phyloP scores from a whole-genome alignment of 2,888 invertebrate species.

The Clanis bilineata region DNA sequence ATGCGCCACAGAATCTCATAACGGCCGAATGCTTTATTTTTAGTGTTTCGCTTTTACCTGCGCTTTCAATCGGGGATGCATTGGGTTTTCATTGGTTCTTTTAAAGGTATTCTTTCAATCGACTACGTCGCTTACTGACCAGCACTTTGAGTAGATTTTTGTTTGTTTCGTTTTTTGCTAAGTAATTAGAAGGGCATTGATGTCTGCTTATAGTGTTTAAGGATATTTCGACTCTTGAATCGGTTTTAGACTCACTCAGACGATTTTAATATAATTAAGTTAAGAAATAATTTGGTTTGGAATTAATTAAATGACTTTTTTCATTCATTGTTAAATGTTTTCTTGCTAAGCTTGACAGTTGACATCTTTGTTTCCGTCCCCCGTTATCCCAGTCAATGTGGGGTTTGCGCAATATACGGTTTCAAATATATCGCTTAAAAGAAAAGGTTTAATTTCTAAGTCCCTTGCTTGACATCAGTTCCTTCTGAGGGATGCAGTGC shows the following conservation, averaged over 20 bases:
- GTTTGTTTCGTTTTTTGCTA: not conserved
- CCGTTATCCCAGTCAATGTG: too few relatives aligned
- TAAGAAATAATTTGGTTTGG: too few relatives aligned
- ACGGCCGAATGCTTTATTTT: constrained; percentile 39
- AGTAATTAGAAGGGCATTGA: not conserved
- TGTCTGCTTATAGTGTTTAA: not conserved
- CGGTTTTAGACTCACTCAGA: too few relatives aligned
- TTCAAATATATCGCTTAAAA: too few relatives aligned
- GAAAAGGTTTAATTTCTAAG: too few relatives aligned
- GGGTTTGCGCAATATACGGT: too few relatives aligned
- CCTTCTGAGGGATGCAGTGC: too few relatives aligned
- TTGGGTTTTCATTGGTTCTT: constrained; percentile 15
- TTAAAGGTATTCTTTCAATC: constrained; percentile 17
- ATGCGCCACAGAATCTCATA: constrained; percentile 33
- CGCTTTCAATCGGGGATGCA: constrained; percentile 33
- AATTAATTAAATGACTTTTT: too few relatives aligned
- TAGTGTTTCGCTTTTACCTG: constrained; percentile 40
- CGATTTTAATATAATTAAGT: too few relatives aligned
- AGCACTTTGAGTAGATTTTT: not conserved
- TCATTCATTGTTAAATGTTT: too few relatives aligned
- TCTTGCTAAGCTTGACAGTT: too few relatives aligned
- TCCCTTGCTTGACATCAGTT: too few relatives aligned
- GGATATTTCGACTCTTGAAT: not conserved
- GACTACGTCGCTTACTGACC: not conserved
- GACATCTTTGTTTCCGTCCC: not conserved